phyloP scores from a whole-genome alignment of 1,140 invertebrate species.

The Bombus waltoni region DNA sequence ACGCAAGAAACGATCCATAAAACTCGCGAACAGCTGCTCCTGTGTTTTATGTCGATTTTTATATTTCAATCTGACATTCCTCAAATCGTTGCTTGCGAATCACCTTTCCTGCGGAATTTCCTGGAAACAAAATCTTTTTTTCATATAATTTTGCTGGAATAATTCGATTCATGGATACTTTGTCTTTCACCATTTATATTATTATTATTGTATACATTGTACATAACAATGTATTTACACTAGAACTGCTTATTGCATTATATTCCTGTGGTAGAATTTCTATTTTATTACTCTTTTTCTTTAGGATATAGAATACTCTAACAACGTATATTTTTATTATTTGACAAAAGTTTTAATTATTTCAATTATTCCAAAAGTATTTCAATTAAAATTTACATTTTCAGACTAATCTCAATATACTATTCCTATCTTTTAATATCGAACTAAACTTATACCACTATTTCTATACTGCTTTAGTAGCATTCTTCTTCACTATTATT shows the following conservation, averaged over 20 bases:
- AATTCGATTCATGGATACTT: background rate
- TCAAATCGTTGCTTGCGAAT: background rate
- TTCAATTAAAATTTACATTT: background rate
- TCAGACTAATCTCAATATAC: too few relatives aligned
- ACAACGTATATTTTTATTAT: too few relatives aligned
- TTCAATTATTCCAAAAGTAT: background rate
- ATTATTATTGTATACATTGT: too few relatives aligned
- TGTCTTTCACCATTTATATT: too few relatives aligned
- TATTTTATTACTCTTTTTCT: background rate
- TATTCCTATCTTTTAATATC: too few relatives aligned
- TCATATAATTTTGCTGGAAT: too few relatives aligned
- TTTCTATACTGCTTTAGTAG: background rate
- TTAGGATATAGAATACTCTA: too few relatives aligned
- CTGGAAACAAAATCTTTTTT: background rate
- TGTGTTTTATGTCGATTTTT: background rate
- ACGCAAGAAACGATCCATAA: slow-evolving; percentile 12
- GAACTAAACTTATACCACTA: too few relatives aligned
- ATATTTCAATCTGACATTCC: background rate
- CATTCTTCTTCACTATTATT: background rate
- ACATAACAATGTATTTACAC: too few relatives aligned
- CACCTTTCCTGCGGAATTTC: background rate
- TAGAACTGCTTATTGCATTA: background rate
- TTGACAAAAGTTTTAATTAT: background rate
- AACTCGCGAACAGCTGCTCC: background rate
- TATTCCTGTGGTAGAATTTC: background rate